Base-by-base conservation (phyloP, 2,113 vertebrate species). In the Rhegmatorhina hoffmannsi region DNA sequence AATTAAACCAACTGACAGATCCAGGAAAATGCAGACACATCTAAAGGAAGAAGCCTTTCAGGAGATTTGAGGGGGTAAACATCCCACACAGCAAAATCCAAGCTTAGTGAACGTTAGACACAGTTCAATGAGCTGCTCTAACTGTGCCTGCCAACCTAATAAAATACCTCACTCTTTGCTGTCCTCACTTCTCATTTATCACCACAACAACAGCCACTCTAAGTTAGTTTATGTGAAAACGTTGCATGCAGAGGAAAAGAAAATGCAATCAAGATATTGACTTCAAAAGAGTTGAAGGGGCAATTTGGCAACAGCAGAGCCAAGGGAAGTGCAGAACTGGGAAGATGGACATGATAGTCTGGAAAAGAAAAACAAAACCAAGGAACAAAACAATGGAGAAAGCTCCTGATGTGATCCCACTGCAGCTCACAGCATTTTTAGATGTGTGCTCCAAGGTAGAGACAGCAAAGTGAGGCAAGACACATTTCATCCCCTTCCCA, bases 331-430 rank as follows among this genome's bases (percentile, higher is more conserved):
- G 19, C 36, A 81, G 60, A 82, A 47, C 47, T 67, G 62, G 34
- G 29, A 94, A 56, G 26, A 66, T 40, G 28, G 74, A 33, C 25
- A 11, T 6, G 36, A 69, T 3, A 68, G 21, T 20, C 50, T 84
- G 80, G 38, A 67, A 91, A 84, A 89, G 17, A 15, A 58, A 89
- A 77, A 11, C 52, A 69, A 31, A 12, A 60, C 20, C 2, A 7
- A 36, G 31, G 8, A 64, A 47, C 10, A 38, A 59, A 90, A 60
- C 10, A 63, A 34, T 9, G 13, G n/a, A 47, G 44, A 63, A 84
- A 58, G 60, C 38, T 29, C 60, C 5, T 2, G 28, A 1, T 25
- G 15, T 33, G 60, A 91, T 31, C 36, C 28, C 0, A 0, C 53
- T 77, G 60, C 66, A 87, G 73, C 25, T 60, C 52, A 62, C 44